Conservation (phyloP, 1,140 invertebrate species). For the Stegodyphus mimosarum region DNA sequence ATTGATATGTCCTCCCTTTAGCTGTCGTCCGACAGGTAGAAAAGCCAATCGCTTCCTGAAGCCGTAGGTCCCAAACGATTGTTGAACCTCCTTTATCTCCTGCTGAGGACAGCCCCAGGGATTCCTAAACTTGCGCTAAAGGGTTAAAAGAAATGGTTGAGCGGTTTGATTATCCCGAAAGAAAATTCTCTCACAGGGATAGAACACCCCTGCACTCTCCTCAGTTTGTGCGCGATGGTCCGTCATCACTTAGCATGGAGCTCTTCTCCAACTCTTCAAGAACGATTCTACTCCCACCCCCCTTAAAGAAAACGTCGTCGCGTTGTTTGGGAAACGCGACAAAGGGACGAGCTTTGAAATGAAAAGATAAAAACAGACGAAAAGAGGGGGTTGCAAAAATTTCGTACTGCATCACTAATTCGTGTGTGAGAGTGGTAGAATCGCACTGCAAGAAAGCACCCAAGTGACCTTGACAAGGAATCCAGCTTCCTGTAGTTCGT, state of each 20-base stretch:
- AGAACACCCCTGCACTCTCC: neutral
- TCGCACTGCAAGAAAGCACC: neutral
- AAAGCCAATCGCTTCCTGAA: slow-evolving; percentile 39
- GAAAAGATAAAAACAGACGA: slow-evolving; percentile 1
- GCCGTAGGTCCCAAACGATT: slow-evolving; percentile 34
- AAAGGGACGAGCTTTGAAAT: slow-evolving; percentile 14
- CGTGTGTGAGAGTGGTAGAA: slow-evolving; percentile 10
- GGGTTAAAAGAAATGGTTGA: slow-evolving; percentile 59
- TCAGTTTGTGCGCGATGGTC: slow-evolving; percentile 44
- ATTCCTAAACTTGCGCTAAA: slow-evolving; percentile 38
- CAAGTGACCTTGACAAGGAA: neutral
- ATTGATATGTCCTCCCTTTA: slow-evolving; percentile 16
- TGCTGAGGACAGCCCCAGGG: slow-evolving; percentile 6
- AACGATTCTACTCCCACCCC: neutral
- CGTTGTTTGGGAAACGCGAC: slow-evolving; percentile 27
- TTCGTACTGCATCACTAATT: slow-evolving; percentile 51
- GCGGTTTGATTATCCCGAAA: slow-evolving; percentile 45
- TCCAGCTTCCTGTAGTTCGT: neutral
- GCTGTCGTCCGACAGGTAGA: neutral
- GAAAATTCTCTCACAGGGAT: slow-evolving; percentile 41
- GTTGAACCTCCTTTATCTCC: slow-evolving; percentile 48
- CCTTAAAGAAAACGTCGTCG: neutral
- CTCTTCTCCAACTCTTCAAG: neutral
- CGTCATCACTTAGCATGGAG: slow-evolving; percentile 11
- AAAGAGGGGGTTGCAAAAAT: slow-evolving; percentile 9